A percentile compares a stretch with the other conserved stretches of the same genome.
phyloP scores from a whole-genome alignment of 2,888 invertebrate species.

The Drosophila planitibia region DNA sequence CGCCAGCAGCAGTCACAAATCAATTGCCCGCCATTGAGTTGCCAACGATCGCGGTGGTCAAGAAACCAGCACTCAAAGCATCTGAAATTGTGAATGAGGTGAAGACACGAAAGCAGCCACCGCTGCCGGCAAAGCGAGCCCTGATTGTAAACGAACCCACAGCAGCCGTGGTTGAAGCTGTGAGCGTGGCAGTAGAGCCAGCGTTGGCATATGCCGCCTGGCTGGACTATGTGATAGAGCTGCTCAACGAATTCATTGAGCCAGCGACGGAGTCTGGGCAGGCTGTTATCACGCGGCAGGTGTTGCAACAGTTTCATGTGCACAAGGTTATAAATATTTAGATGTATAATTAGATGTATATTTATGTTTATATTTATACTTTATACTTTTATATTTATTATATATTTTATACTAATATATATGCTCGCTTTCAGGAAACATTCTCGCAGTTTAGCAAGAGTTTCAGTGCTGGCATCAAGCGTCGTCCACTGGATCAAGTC shows the following conservation, averaged over 20 bases:
- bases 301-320: slow-evolving; percentile 89
- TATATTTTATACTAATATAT: not conserved
- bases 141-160: slow-evolving; percentile 65
- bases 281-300: slow-evolving; percentile 61
- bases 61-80: slow-evolving; percentile 68
- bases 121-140: slow-evolving; percentile 71
- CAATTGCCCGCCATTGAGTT: slow-evolving; percentile 69
- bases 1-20: slow-evolving; percentile 37
- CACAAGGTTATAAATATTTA: slow-evolving; percentile 86
- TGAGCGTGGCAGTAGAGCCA: slow-evolving; percentile 56
- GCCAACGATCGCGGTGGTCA: slow-evolving; percentile 74
- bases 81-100: slow-evolving; percentile 67
- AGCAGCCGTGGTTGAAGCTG: slow-evolving; percentile 6
- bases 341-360: not conserved
- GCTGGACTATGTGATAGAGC: slow-evolving; percentile 91
- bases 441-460: slow-evolving; percentile 90
- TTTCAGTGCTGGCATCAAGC: slow-evolving; percentile 88
- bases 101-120: slow-evolving; percentile 68
- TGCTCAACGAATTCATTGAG: slow-evolving; percentile 90
- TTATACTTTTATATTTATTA: not conserved
- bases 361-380: not conserved
- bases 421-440: slow-evolving; percentile 86
- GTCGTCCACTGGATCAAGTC: slow-evolving; percentile 89
- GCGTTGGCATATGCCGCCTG: slow-evolving; percentile 88
- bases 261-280: slow-evolving; percentile 23